These are phyloP conservation scores for Pangasius mekongensis DNA, from an alignment of 2,797 vertebrate species.

Conservation along the genomic window DNA sequence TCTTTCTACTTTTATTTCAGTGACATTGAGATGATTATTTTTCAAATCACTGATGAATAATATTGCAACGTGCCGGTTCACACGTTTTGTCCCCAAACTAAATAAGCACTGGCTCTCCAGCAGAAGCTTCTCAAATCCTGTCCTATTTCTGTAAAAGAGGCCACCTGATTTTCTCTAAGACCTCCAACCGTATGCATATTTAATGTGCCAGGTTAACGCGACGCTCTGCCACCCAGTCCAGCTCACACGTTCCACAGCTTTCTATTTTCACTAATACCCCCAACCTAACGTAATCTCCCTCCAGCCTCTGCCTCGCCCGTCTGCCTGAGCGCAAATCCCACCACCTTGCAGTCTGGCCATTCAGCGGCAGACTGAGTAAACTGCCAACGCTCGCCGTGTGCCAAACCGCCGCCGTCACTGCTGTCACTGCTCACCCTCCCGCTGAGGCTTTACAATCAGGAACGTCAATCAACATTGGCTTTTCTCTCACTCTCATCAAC, in stretches of 20 bases:
- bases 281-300: slow-evolving; percentile 34
- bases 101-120: slow-evolving; percentile 21
- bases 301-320: slow-evolving; percentile 38
- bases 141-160: slow-evolving; percentile 44
- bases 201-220: slow-evolving; percentile 45
- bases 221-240: slow-evolving; percentile 64
- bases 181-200: slow-evolving; percentile 38
- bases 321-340: slow-evolving; percentile 61
- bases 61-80: not conserved
- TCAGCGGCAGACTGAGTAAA: slow-evolving; percentile 47
- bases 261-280: slow-evolving; percentile 48
- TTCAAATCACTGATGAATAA: not conserved
- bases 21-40: not conserved
- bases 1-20: not conserved
- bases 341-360: slow-evolving; percentile 73
- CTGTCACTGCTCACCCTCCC: slow-evolving; percentile 53
- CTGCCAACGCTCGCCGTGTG: slow-evolving; percentile 71
- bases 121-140: slow-evolving; percentile 17
- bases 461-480: slow-evolving; percentile 76
- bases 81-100: not conserved
- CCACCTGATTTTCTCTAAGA: slow-evolving; percentile 52
- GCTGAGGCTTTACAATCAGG: slow-evolving; percentile 74
- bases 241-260: slow-evolving; percentile 56
- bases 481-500: slow-evolving; percentile 65
- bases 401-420: slow-evolving; percentile 56